Percentiles rank a stretch among this genome's conserved stretches.
phyloP scores from a whole-genome alignment of 2,113 vertebrate genomes.

The Cnemophilus loriae region DNA sequence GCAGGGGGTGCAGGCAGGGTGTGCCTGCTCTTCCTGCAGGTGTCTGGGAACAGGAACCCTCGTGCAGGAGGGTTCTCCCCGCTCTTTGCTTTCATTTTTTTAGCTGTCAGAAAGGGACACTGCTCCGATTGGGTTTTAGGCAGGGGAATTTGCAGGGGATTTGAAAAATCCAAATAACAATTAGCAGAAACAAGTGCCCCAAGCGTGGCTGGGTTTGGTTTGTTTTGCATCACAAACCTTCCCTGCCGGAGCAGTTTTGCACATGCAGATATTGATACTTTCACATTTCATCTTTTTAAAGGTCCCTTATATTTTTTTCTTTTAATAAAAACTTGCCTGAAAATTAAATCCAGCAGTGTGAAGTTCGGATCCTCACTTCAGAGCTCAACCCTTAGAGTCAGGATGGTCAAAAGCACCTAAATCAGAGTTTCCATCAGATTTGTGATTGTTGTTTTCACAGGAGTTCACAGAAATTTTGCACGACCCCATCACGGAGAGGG shows the following conservation, averaged over 20 bases:
- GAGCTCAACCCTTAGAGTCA: not conserved
- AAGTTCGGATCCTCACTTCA: not conserved
- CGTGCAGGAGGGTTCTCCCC: not conserved
- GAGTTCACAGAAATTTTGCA: not conserved
- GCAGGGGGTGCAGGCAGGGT: not conserved
- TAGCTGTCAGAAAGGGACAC: not conserved
- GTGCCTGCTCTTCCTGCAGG: not conserved
- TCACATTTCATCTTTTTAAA: not conserved
- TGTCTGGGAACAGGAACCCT: not conserved
- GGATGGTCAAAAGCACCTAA: not conserved
- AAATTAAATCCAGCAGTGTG: not conserved
- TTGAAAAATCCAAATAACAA: not conserved
- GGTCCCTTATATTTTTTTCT: not conserved
- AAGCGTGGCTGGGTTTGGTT: not conserved
- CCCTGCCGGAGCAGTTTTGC: not conserved
- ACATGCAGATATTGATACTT: not conserved
- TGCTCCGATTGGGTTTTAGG: not conserved
- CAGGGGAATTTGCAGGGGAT: slow-evolving; percentile 2
- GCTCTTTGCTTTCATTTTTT: not conserved
- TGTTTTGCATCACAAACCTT: not conserved
- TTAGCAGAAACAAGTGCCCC: not conserved
- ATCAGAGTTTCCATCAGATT: accelerated
- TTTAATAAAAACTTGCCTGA: not conserved
- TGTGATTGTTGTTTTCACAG: not conserved
- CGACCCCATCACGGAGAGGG: accelerated